phyloP scores from a whole-genome alignment of 2,888 invertebrate genomes.

The Thysanoteuthis rhombus region DNA sequence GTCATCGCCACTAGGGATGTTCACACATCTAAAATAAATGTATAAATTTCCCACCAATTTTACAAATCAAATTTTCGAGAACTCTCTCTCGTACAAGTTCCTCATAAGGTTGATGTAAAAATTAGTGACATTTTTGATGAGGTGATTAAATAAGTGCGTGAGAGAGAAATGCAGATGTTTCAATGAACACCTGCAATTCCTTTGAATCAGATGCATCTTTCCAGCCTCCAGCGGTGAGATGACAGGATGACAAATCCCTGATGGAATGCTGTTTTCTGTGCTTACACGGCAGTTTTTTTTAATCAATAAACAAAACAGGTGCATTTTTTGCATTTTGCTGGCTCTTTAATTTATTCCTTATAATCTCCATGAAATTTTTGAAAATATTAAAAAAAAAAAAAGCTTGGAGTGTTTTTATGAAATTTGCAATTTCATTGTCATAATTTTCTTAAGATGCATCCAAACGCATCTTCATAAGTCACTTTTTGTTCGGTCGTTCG shows the following conservation, averaged over 20 bases:
- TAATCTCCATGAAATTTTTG: too few relatives aligned
- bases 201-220: neutral
- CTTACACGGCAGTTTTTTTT: neutral
- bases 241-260: too few relatives aligned
- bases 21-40: too few relatives aligned
- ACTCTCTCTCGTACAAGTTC: neutral
- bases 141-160: neutral
- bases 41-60: too few relatives aligned
- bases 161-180: neutral
- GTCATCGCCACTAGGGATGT: too few relatives aligned
- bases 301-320: neutral
- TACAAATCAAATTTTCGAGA: too few relatives aligned
- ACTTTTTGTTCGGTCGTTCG: too few relatives aligned
- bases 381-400: too few relatives aligned
- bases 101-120: neutral
- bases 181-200: neutral
- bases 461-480: too few relatives aligned
- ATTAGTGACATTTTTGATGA: neutral
- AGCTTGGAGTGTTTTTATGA: neutral
- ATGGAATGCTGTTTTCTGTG: neutral
- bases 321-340: neutral
- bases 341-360: too few relatives aligned
- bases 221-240: neutral
- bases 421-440: neutral
- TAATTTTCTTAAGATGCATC: too few relatives aligned